Conservation (phyloP, 1,140 invertebrate species). For the Eulimnadia texana region DNA sequence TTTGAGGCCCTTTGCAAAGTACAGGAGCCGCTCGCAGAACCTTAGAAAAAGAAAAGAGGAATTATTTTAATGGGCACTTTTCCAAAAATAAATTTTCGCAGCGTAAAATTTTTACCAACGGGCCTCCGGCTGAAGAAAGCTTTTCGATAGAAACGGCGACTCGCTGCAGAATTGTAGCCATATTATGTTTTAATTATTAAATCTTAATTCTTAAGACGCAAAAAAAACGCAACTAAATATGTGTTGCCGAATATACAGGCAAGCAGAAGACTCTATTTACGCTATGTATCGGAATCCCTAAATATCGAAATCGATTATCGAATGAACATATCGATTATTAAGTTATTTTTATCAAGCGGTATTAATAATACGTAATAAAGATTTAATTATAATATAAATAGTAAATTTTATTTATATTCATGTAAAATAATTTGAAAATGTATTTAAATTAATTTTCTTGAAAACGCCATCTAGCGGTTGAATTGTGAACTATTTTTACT, state of each 20-base stretch:
- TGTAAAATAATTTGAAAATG: neutral
- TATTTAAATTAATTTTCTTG: neutral
- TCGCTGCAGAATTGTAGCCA: constrained; percentile 6
- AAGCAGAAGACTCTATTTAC: neutral
- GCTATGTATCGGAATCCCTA: neutral
- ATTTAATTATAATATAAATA: neutral
- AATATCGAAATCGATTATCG: neutral
- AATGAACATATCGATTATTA: neutral
- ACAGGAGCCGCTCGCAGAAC: constrained; percentile 10
- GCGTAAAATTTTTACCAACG: neutral
- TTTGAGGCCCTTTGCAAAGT: neutral
- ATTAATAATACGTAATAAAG: neutral
- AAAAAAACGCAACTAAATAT: neutral
- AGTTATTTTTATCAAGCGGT: neutral
- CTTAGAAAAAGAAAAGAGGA: constrained; percentile 14
- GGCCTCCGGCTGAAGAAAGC: neutral
- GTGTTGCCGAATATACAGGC: neutral
- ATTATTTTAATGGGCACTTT: neutral
- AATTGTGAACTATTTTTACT: no score
- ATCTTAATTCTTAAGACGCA: neutral
- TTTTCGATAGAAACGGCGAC: constrained; percentile 1
- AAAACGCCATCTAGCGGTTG: neutral
- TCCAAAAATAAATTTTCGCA: neutral
- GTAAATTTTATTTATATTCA: neutral
- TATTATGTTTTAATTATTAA: neutral